Evolutionary conservation across 1,140 invertebrate species (phyloP).

Genomic region (Drosophila kikkawai): DNA sequence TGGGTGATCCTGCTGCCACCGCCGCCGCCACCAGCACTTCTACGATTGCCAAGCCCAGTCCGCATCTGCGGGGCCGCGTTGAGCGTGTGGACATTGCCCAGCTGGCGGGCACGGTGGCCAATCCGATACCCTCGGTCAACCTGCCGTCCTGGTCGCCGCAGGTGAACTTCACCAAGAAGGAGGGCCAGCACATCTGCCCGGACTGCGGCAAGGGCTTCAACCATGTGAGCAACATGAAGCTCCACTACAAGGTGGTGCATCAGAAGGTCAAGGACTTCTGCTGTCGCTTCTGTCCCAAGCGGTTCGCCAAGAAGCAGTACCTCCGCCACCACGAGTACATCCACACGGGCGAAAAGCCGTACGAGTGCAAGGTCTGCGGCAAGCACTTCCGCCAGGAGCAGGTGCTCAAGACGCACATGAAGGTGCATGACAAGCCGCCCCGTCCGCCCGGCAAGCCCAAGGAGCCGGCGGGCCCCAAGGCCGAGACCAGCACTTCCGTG

Average conservation of each 20-base stretch:
- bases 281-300: conserved; percentile 79
- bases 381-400: conserved; percentile 81
- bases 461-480: conserved; percentile 54
- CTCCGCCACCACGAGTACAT: conserved; percentile 83
- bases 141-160: conserved; percentile 79
- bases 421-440: conserved; percentile 74
- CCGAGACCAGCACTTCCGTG: conserved; percentile 45
- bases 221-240: conserved; percentile 76
- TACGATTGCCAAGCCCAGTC: conserved; percentile 40
- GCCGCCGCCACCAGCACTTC: conserved; percentile 30
- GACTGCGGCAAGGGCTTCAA: conserved; percentile 80
- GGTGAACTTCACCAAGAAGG: conserved; percentile 81
- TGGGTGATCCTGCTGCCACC: conserved; percentile 34
- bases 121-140: conserved; percentile 78
- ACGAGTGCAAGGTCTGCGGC: conserved; percentile 75
- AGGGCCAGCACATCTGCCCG: conserved; percentile 78
- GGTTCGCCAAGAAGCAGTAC: conserved; percentile 82
- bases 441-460: conserved; percentile 55
- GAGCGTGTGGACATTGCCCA: conserved; percentile 78
- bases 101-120: conserved; percentile 77
- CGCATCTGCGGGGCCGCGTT: conserved; percentile 60
- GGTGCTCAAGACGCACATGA: conserved; percentile 77
- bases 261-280: conserved; percentile 82
- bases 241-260: conserved; percentile 81
- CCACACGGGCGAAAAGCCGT: conserved; percentile 85